phyloP scores from a whole-genome alignment of 2,888 invertebrate genomes.

The Catotricha subobsoleta region DNA sequence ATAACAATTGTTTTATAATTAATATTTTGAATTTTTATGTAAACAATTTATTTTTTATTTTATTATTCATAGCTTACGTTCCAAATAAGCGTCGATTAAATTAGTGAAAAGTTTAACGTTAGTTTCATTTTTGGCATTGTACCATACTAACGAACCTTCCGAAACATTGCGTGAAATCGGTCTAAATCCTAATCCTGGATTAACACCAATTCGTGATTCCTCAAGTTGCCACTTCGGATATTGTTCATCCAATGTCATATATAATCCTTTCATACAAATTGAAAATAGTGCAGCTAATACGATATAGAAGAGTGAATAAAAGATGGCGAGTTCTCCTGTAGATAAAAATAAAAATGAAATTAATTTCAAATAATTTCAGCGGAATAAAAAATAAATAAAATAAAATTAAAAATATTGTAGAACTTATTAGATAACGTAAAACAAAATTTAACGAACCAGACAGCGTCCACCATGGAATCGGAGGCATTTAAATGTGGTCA shows the following conservation, averaged over 20 bases:
- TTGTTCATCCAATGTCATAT: slow-evolving; percentile 46
- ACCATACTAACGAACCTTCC: slow-evolving; percentile 43
- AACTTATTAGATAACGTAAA: too few relatives aligned
- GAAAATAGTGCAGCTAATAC: slow-evolving; percentile 68
- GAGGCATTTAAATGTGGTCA: too few relatives aligned
- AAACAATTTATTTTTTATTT: too few relatives aligned
- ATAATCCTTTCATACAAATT: slow-evolving; percentile 68
- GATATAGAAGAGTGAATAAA: slow-evolving; percentile 78
- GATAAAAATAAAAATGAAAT: too few relatives aligned
- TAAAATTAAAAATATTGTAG: too few relatives aligned
- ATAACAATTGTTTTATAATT: too few relatives aligned
- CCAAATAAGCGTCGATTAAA: slow-evolving; percentile 36
- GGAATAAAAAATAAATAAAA: too few relatives aligned
- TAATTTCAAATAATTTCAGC: too few relatives aligned
- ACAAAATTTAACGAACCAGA: too few relatives aligned
- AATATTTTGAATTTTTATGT: too few relatives aligned
- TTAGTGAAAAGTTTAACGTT: slow-evolving; percentile 36
- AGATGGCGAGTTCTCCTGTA: slow-evolving; percentile 63
- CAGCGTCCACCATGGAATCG: too few relatives aligned
- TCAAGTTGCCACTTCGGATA: slow-evolving; percentile 59
- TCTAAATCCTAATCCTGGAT: slow-evolving; percentile 31
- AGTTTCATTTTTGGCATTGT: slow-evolving; percentile 32
- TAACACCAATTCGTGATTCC: slow-evolving; percentile 16
- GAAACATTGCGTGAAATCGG: slow-evolving; percentile 36
- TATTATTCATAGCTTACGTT: too few relatives aligned